These are phyloP conservation scores for Coreoperca whiteheadi DNA, from an alignment of 2,113 vertebrate genomes.

Conservation along the genomic window DNA sequence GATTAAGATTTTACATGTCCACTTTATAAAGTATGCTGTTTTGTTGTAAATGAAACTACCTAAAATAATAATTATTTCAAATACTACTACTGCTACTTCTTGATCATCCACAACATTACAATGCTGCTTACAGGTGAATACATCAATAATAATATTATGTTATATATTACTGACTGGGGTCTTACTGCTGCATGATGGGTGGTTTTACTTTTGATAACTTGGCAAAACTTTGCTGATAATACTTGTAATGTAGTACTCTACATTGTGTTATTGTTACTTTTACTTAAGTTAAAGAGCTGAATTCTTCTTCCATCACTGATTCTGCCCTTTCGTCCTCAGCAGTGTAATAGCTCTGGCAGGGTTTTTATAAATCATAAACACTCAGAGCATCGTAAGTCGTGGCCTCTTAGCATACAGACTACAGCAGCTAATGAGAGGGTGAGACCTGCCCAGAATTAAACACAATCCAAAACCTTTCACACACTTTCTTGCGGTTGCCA, in stretches of 20 bases:
- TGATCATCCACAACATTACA: neutral
- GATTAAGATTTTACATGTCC: neutral
- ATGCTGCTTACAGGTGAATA: neutral
- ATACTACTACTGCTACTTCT: too few species aligned
- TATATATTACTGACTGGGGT: neutral
- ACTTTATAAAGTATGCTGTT: neutral
- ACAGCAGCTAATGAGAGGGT: conserved; percentile 61
- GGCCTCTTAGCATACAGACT: conserved; percentile 47
- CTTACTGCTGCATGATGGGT: neutral
- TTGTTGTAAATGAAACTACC: neutral
- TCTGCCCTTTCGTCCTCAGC: neutral
- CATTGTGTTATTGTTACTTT: neutral
- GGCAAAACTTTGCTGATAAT: neutral
- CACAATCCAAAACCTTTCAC: conserved; percentile 21
- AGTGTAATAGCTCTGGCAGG: conserved; percentile 39
- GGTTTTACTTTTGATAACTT: neutral
- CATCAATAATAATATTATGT: neutral
- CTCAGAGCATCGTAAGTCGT: conserved; percentile 18
- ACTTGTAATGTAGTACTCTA: neutral
- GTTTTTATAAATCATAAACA: conserved; percentile 55
- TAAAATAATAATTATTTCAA: neutral
- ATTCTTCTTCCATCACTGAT: neutral
- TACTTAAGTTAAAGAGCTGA: neutral
- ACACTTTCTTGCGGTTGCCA: conserved; percentile 18
- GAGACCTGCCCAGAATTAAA: conserved; percentile 32